Base-by-base conservation (phyloP, 2,888 invertebrate genomes). In the Clostera curtula region DNA sequence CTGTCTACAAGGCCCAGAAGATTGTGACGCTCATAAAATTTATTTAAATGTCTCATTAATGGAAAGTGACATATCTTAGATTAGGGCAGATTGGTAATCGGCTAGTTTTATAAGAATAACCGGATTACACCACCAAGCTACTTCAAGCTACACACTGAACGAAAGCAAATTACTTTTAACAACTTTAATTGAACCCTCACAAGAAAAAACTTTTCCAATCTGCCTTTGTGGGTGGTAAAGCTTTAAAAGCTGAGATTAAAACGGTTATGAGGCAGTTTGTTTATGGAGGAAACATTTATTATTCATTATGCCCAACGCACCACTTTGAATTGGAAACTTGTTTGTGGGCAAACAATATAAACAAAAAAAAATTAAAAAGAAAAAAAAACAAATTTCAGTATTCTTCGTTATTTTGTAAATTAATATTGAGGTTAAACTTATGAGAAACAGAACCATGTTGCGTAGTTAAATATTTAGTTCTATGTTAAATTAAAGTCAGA, bases 181-280 rank as follows among this genome's bases (percentile, higher is more conserved):
- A 77, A 80, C 56, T 79, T 76, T 77, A 77, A 79, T 77, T 79
- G 74, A 73, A 73, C 55, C 67, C 65, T 57, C 59, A 58, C 60
- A 75, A 77, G 75, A 75, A 76, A 77, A 73, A 79, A 76, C 69
- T 79, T 79, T 79, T 75, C 74, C 77, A 79, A 79, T 77, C 73
- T 75, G 66, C 75, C 67, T 71, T 74, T 76, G 69, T 74, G 62
- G 70, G 68, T 66, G 58, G 57, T 48, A 51, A 54, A 57, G 64
- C 65, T 68, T 68, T 63, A 63, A 68, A 67, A 57, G 54, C 50
- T 37, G 56, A 66, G 66, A 71, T 72, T 68, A 68, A 74, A 72
- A 50, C 55, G 47, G 53, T 64, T 67, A 66, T 60, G 61, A 68
- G 56, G 41, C 46, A 42, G 51, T 56, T 43, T 63, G 52, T 56